Conservation (phyloP, 2,113 vertebrate species). For the Formicarius rufipectus region DNA sequence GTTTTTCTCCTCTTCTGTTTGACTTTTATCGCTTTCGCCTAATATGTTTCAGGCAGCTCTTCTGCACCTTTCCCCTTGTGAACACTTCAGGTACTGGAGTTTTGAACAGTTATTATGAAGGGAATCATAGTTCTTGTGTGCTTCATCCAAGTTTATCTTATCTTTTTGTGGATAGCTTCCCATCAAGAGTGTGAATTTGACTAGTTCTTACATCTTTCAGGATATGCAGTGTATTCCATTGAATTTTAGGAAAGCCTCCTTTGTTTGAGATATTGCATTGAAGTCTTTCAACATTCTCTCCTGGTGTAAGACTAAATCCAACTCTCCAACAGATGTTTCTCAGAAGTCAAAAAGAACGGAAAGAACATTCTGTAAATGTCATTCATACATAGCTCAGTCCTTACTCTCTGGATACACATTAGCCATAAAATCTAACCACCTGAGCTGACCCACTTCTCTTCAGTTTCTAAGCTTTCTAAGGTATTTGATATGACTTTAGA, state of each 20-base stretch:
- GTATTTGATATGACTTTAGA: neutral
- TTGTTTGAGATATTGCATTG: constrained; percentile 41
- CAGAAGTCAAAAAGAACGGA: constrained; percentile 11
- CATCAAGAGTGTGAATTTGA: neutral
- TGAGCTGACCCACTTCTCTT: neutral
- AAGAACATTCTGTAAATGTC: neutral
- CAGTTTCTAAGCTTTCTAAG: neutral
- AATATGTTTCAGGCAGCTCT: neutral
- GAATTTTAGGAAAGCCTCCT: constrained; percentile 21
- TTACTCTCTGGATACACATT: neutral
- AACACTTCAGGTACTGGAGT: neutral
- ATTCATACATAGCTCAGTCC: neutral
- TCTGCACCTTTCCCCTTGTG: neutral
- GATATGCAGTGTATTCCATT: neutral
- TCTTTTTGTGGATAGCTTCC: neutral
- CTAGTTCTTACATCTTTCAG: constrained; percentile 2
- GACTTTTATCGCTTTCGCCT: neutral
- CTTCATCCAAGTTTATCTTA: neutral
- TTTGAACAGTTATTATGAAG: constrained; percentile 11
- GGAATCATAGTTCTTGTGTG: neutral
- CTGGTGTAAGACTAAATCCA: neutral
- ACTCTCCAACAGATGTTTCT: neutral
- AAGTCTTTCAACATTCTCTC: constrained; percentile 27
- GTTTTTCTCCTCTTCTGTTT: neutral
- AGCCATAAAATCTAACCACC: neutral